A percentile compares a stretch with the other conserved stretches of the same genome.
These are phyloP conservation scores for Papilio polytes DNA, from an alignment of 1,140 invertebrate genomes.

Conservation along the genomic window DNA sequence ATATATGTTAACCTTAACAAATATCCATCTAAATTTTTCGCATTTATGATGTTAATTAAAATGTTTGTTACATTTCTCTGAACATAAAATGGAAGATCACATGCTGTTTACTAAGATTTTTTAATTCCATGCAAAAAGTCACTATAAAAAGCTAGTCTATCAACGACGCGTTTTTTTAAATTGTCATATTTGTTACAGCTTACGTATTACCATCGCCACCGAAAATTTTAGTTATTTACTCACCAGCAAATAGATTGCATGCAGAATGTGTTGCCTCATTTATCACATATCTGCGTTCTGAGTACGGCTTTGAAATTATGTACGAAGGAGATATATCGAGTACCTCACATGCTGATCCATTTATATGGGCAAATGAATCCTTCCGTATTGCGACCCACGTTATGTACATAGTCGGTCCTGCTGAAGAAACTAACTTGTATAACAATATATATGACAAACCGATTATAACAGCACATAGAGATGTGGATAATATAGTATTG, in stretches of 20 bases:
- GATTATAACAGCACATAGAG: conserved; percentile 62
- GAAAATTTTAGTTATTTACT: conserved; percentile 71
- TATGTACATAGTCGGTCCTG: conserved; percentile 69
- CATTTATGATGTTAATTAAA: no score
- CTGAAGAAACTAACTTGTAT: conserved; percentile 63
- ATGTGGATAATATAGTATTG: conserved; percentile 62
- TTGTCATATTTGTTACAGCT: conserved; percentile 41
- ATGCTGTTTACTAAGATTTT: no score
- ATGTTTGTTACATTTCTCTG: no score
- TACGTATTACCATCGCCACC: conserved; percentile 68
- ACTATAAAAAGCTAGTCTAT: no score
- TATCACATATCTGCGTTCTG: conserved; percentile 63
- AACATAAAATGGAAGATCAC: no score
- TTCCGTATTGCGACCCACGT: conserved; percentile 63
- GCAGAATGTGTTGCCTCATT: conserved; percentile 72
- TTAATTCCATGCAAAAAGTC: no score
- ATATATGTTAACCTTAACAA: no score
- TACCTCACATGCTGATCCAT: conserved; percentile 70
- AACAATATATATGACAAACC: conserved; percentile 76
- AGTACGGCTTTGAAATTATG: conserved; percentile 72
- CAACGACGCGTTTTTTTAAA: no score
- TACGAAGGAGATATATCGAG: conserved; percentile 69
- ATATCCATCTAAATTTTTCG: no score
- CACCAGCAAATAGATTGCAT: conserved; percentile 66
- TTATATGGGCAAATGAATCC: conserved; percentile 70